These are phyloP conservation scores for Meliscaeva auricollis DNA, from an alignment of 2,888 invertebrate species.

Conservation along the genomic window DNA sequence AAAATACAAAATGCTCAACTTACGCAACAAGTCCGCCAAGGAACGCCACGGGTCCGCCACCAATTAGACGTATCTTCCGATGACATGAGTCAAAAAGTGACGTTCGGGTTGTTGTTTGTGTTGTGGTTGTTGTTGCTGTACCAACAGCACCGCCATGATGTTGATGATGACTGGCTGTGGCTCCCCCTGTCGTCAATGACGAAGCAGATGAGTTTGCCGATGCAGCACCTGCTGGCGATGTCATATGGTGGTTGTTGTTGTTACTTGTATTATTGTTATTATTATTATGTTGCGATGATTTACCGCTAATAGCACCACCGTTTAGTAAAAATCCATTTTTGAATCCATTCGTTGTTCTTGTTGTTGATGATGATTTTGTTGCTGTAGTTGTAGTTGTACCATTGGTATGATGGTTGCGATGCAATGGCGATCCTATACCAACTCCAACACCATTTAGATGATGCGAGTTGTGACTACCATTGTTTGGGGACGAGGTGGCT, in stretches of 20 bases:
- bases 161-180: slow-evolving; percentile 25
- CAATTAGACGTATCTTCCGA: slow-evolving; percentile 89
- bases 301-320: slow-evolving; percentile 72
- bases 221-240: slow-evolving; percentile 61
- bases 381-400: slow-evolving; percentile 24
- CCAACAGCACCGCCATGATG: slow-evolving; percentile 77
- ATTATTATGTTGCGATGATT: slow-evolving; percentile 61
- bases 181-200: slow-evolving; percentile 54
- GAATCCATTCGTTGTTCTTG: slow-evolving; percentile 70
- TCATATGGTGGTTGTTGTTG: slow-evolving; percentile 72
- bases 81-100: slow-evolving; percentile 90
- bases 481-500: slow-evolving; percentile 54
- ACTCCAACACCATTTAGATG: slow-evolving; percentile 46
- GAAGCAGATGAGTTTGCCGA: slow-evolving; percentile 68
- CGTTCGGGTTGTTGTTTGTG: slow-evolving; percentile 85
- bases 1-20: slow-evolving; percentile 82
- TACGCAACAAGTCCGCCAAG: slow-evolving; percentile 90
- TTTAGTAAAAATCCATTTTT: slow-evolving; percentile 74
- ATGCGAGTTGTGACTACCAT: slow-evolving; percentile 54
- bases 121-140: slow-evolving; percentile 45
- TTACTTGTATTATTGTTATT: slow-evolving; percentile 71
- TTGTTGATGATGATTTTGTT: not conserved
- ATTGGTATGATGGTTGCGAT: slow-evolving; percentile 72
- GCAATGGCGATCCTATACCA: slow-evolving; percentile 53
- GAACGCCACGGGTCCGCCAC: slow-evolving; percentile 88